phyloP scores from a whole-genome alignment of 2,888 invertebrate species.

The Danaus chrysippus region DNA sequence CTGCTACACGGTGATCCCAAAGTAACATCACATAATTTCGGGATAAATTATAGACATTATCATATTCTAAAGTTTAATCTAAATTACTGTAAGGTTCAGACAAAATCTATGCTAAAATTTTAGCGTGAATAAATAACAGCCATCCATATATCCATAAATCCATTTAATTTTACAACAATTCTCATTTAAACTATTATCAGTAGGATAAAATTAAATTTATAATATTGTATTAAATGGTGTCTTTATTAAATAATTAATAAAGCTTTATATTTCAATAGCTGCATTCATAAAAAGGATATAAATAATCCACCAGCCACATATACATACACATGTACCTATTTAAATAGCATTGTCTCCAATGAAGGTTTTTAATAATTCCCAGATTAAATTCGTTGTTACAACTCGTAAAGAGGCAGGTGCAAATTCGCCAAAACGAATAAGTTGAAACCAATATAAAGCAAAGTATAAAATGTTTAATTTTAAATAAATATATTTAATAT shows the following conservation, averaged over 20 bases:
- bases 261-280: neutral
- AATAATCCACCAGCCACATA: slow-evolving; percentile 10
- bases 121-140: no score
- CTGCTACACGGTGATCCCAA: no score
- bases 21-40: no score
- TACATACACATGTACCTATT: no score
- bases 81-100: no score
- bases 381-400: slow-evolving; percentile 30
- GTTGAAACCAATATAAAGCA: slow-evolving; percentile 27
- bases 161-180: no score
- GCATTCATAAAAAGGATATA: slow-evolving; percentile 14
- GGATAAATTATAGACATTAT: no score
- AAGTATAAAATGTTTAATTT: slow-evolving; percentile 23
- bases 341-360: slow-evolving; percentile 28
- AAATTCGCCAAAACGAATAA: slow-evolving; percentile 29
- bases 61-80: no score
- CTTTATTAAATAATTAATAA: neutral
- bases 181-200: no score
- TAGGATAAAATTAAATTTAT: neutral
- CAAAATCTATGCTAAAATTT: no score
- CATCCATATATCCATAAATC: no score
- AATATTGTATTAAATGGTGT: neutral
- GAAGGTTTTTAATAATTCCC: slow-evolving; percentile 30
- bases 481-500: slow-evolving; percentile 19
- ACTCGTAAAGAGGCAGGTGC: slow-evolving; percentile 28